Percentiles rank a stretch among this genome's conserved stretches.
These are phyloP conservation scores for Odontomachus brunneus DNA, from an alignment of 1,140 invertebrate species.

Conservation along the genomic window DNA sequence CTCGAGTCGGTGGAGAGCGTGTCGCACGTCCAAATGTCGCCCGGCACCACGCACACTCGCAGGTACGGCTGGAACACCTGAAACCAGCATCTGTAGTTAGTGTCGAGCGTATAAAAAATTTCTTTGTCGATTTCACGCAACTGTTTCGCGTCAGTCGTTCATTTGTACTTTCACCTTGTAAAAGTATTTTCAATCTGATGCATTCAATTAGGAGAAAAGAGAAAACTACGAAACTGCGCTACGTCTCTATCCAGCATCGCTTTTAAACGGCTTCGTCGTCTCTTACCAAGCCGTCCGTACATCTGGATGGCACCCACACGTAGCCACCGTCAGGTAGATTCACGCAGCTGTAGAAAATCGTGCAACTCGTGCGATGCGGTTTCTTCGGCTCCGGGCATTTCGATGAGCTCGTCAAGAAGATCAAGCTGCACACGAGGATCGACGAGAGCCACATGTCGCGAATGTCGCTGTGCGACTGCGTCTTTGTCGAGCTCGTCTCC, in stretches of 20 bases:
- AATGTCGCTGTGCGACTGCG: constrained; percentile 28
- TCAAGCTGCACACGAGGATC: constrained; percentile 52
- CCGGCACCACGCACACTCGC: constrained; percentile 84
- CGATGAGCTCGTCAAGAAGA: constrained; percentile 62
- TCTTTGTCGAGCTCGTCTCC: constrained; percentile 10
- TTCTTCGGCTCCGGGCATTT: constrained; percentile 84
- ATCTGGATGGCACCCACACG: constrained; percentile 85
- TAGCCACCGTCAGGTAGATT: constrained; percentile 83
- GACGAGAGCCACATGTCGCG: constrained; percentile 59
- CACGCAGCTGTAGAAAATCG: constrained; percentile 85
- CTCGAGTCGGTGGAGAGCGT: constrained; percentile 43
- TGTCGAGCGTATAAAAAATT: too few relatives aligned
- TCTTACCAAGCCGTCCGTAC: constrained; percentile 84
- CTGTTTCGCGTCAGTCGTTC: too few relatives aligned
- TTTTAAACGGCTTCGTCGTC: too few relatives aligned
- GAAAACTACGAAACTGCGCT: too few relatives aligned
- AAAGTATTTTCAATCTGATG: too few relatives aligned
- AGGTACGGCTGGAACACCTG: constrained; percentile 85
- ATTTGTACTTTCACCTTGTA: too few relatives aligned
- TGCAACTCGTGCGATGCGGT: constrained; percentile 84
- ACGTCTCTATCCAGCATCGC: too few relatives aligned
- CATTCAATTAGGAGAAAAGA: too few relatives aligned
- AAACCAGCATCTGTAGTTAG: background rate
- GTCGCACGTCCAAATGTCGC: constrained; percentile 81
- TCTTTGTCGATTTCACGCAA: too few relatives aligned